phyloP scores from a whole-genome alignment of 2,797 vertebrate genomes.

The Tokudaia tokunoshimensis region DNA sequence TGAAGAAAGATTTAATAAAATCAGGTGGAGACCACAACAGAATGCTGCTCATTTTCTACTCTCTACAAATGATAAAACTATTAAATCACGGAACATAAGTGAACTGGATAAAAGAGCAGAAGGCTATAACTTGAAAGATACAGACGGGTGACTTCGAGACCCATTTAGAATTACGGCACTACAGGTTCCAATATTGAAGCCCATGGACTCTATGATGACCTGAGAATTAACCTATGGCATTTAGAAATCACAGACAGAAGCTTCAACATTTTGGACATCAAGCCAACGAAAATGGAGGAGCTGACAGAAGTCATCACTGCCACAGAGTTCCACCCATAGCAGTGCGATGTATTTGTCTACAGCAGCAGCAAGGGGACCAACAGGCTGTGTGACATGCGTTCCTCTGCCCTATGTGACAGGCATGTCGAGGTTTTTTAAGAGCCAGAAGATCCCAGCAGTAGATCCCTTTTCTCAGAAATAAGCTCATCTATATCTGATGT shows the following conservation, averaged over 20 bases:
- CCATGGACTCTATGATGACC: conserved; percentile 99
- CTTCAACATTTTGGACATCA: conserved; percentile 99
- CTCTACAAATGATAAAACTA: conserved; percentile 99
- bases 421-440: conserved; percentile 98
- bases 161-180: conserved; percentile 96
- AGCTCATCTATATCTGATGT: conserved; percentile 98
- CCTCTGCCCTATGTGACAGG: conserved; percentile 94
- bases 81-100: conserved; percentile 99
- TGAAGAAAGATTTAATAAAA: conserved; percentile 99
- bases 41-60: conserved; percentile 99
- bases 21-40: conserved; percentile 99
- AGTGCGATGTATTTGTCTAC: conserved; percentile 97
- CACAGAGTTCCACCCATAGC: conserved; percentile 96
- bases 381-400: conserved; percentile 97
- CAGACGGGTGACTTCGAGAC: conserved; percentile 96
- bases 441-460: conserved; percentile 98
- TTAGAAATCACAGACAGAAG: conserved; percentile 99
- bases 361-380: conserved; percentile 99
- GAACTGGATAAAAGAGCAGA: conserved; percentile 98
- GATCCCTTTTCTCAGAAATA: conserved; percentile 99
- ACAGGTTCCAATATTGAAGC: conserved; percentile 98
- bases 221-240: conserved; percentile 99
- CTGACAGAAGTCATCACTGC: conserved; percentile 98
- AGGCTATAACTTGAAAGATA: conserved; percentile 98
- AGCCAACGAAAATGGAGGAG: conserved; percentile 99